These are phyloP conservation scores for Xylophagus ater DNA, from an alignment of 2,888 invertebrate genomes.

Conservation along the genomic window DNA sequence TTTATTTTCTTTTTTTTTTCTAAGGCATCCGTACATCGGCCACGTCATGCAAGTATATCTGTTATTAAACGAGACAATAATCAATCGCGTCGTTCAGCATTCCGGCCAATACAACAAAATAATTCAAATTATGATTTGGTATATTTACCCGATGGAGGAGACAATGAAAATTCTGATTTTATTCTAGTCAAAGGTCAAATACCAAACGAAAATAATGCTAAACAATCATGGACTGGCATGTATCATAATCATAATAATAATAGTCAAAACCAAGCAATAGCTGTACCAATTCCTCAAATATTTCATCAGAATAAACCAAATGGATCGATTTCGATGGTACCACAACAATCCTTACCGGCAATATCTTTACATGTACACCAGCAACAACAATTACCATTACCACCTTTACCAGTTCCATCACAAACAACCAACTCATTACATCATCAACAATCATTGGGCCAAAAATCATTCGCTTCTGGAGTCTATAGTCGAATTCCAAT, in stretches of 20 bases:
- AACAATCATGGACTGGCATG: conserved; percentile 11
- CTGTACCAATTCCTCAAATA: conserved; percentile 23
- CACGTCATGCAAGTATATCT: conserved; percentile 26
- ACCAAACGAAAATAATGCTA: background rate
- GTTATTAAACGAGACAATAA: conserved; percentile 26
- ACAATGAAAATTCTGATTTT: conserved; percentile 13
- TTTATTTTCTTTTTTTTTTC: conserved; percentile 8
- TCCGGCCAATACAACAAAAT: conserved; percentile 8
- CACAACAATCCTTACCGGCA: conserved; percentile 12
- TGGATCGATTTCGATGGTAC: conserved; percentile 7
- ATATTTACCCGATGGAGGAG: conserved; percentile 6
- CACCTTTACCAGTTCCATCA: conserved; percentile 2
- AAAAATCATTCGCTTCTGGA: no score
- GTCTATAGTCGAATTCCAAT: conserved; percentile 13
- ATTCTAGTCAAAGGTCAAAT: background rate
- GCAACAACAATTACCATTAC: background rate
- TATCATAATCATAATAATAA: conserved; percentile 9
- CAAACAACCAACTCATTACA: conserved; percentile 10
- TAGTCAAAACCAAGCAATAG: conserved; percentile 24
- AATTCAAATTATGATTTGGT: conserved; percentile 4
- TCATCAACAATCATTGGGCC: conserved; percentile 7
- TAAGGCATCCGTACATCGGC: conserved; percentile 30
- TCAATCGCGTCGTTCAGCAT: conserved; percentile 11
- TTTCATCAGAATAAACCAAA: background rate
- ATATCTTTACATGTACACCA: conserved; percentile 1